Percentiles rank a stretch among this genome's conserved stretches.
Conservation (phyloP, 2,888 invertebrate species). For the Drosophila nr. fundita region DNA sequence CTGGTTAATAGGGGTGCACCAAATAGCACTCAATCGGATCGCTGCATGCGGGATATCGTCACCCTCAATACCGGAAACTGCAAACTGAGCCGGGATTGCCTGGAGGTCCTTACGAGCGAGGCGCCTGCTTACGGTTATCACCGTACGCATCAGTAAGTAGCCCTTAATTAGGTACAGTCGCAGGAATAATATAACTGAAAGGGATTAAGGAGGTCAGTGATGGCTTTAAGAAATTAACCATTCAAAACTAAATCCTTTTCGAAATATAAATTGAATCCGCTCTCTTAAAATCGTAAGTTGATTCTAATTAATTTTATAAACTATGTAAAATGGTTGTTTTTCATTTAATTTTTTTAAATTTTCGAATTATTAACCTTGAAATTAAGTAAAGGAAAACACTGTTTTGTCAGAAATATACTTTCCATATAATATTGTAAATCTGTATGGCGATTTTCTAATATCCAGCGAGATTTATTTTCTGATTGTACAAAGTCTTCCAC, state of each 20-base stretch:
- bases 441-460: neutral
- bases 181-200: too few relatives aligned
- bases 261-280: neutral
- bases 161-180: neutral
- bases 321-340: neutral
- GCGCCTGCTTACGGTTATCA: slow-evolving; percentile 80
- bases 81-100: slow-evolving; percentile 61
- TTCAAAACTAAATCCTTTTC: neutral
- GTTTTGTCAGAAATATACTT: too few relatives aligned
- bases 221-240: neutral
- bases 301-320: neutral
- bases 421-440: neutral
- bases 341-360: neutral
- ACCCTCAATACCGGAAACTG: slow-evolving; percentile 54
- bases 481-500: neutral
- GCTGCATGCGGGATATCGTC: slow-evolving; percentile 70
- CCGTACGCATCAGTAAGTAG: slow-evolving; percentile 82
- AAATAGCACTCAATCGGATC: slow-evolving; percentile 70
- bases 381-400: neutral
- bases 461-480: neutral
- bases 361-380: neutral
- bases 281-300: neutral
- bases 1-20: slow-evolving; percentile 66
- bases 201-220: too few relatives aligned
- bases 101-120: slow-evolving; percentile 71